Evolutionary conservation across 2,888 invertebrate genomes (phyloP).

Genomic region (Parnassius orleans): DNA sequence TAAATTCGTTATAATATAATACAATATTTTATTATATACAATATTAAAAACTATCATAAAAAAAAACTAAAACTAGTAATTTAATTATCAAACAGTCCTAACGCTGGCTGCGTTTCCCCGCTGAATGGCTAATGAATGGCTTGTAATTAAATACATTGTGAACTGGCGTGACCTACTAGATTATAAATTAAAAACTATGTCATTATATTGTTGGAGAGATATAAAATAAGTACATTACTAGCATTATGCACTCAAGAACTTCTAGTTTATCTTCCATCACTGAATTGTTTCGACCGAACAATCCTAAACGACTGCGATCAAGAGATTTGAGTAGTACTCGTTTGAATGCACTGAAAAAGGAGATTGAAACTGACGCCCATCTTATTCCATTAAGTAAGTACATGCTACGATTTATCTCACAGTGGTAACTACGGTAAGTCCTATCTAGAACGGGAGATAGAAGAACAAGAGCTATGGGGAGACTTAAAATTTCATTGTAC

Average conservation of each 20-base stretch:
- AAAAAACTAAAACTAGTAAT: too few relatives aligned
- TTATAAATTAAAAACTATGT: constrained; percentile 8
- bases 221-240: background rate
- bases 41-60: too few relatives aligned
- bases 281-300: constrained; percentile 67
- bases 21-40: too few relatives aligned
- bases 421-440: too few relatives aligned
- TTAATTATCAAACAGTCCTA: too few relatives aligned
- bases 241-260: constrained; percentile 46
- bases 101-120: too few relatives aligned
- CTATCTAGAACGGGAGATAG: too few relatives aligned
- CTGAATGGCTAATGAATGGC: too few relatives aligned
- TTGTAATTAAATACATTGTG: background rate
- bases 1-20: too few relatives aligned
- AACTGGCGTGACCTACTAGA: constrained; percentile 27
- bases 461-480: too few relatives aligned
- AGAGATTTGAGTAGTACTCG: constrained; percentile 68
- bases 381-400: constrained; percentile 69
- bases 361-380: constrained; percentile 80
- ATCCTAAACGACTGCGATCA: constrained; percentile 56
- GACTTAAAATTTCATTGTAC: too few relatives aligned
- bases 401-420: background rate
- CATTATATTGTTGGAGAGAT: constrained; percentile 2
- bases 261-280: constrained; percentile 60
- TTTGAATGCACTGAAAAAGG: constrained; percentile 78